Evolutionary conservation across 2,113 vertebrate genomes (phyloP).

Genomic region (Gopherus flavomarginatus): DNA sequence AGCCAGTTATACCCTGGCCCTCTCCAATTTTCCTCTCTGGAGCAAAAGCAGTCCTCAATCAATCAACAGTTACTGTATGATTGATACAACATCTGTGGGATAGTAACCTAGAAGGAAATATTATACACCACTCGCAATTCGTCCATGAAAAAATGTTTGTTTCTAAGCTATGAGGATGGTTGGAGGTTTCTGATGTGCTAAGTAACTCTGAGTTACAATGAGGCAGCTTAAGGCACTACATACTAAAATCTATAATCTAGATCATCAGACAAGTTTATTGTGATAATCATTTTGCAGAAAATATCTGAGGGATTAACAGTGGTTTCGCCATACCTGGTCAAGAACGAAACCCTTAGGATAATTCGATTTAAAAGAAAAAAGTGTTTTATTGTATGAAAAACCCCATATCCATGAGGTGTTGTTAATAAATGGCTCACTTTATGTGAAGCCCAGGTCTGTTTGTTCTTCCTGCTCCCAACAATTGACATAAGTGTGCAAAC

Average conservation of each 20-base stretch:
- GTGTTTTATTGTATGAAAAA: not conserved
- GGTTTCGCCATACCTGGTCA: not conserved
- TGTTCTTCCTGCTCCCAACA: not conserved
- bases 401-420: not conserved
- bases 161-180: not conserved
- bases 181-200: not conserved
- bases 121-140: not conserved
- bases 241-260: not conserved
- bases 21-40: not conserved
- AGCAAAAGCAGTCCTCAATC: not conserved
- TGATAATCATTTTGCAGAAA: not conserved
- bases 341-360: accelerated
- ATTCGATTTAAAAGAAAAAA: accelerated
- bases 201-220: not conserved
- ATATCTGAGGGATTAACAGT: not conserved
- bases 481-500: not conserved
- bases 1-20: not conserved
- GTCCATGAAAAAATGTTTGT: not conserved
- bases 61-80: not conserved
- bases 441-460: accelerated
- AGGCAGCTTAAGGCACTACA: not conserved
- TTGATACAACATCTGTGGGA: not conserved
- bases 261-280: not conserved
- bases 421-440: not conserved
- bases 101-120: not conserved